Base-by-base conservation (phyloP, 2,113 vertebrate species). In the Opisthocomus hoazin region DNA sequence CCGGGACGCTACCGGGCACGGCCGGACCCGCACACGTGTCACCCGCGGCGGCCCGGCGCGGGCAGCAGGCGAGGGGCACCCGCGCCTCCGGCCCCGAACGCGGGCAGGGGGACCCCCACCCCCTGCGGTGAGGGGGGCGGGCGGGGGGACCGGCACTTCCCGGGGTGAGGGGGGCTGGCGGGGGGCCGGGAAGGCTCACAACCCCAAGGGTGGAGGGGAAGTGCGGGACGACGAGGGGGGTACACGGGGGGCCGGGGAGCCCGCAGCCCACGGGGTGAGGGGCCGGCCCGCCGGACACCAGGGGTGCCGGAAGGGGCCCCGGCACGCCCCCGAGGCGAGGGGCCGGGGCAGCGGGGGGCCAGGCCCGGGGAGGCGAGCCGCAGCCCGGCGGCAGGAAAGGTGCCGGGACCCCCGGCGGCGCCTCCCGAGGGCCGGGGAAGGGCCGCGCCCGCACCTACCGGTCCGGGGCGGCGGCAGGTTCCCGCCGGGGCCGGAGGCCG, bases 21-120 rank as follows among this genome's bases (percentile, higher is more conserved):
- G 57, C 48, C 3, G 75, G 18, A 37, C 43, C 41, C 43, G 15
- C 87, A 93, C 96, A 93, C 90, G 95, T 95, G 96, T 93, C 90
- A 20, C 63, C 69, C 73, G 17, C 91, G n/a, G n/a, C n/a, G n/a
- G n/a, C 34, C 82, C 0, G 6, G 41, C 18, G 37, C 20, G 12
- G 80, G 48, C 75, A 23, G 37, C 23, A 11, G n/a, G n/a, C n/a
- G n/a, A 21, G 5, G 6, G 22, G 5, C 34, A 22, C 24, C 57
- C 3, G 27, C 15, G 3, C 22, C 57, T 26, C 32, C n/a, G 0
- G 34, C 11, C 57, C 50, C 65, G 6, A 27, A 2, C 1, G 10
- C 26, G 2, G 60, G 26, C 71, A 61, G 5, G 6, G 14, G 16
- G n/a, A 84, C n/a, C 36, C 36, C 22, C 41, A 11, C 0, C 22